These are phyloP conservation scores for Protula sp. DNA, from an alignment of 2,888 invertebrate genomes.

Conservation along the genomic window DNA sequence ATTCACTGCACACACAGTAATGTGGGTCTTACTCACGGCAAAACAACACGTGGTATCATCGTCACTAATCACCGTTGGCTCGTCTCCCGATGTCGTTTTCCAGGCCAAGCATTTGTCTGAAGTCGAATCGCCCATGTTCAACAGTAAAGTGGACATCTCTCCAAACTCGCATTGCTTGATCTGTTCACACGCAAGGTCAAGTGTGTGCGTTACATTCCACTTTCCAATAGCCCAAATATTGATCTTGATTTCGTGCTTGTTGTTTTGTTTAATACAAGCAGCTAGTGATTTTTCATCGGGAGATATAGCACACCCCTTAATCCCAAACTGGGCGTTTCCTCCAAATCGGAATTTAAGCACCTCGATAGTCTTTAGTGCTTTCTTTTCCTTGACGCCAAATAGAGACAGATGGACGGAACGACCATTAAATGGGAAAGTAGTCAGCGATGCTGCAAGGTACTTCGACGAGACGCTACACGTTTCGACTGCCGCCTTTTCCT, in stretches of 20 bases:
- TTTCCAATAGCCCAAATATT: constrained; percentile 17
- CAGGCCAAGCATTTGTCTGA: not conserved
- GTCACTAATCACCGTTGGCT: too few species aligned
- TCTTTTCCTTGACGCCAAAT: constrained; percentile 21
- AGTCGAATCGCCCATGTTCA: not conserved
- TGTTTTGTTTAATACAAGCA: constrained; percentile 22
- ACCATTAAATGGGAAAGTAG: constrained; percentile 23
- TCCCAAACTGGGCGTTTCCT: constrained; percentile 25
- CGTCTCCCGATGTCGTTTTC: too few species aligned
- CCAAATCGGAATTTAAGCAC: constrained; percentile 25
- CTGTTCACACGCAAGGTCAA: constrained; percentile 15
- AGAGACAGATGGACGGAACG: constrained; percentile 21
- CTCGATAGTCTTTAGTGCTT: constrained; percentile 17
- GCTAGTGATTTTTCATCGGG: constrained; percentile 12
- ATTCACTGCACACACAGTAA: too few species aligned
- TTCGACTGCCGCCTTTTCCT: constrained; percentile 21
- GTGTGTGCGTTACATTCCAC: constrained; percentile 11
- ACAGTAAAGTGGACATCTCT: not conserved
- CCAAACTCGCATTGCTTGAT: constrained; percentile 19
- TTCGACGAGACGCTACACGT: constrained; percentile 12
- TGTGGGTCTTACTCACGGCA: too few species aligned
- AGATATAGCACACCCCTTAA: constrained; percentile 15
- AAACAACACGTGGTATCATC: too few species aligned
- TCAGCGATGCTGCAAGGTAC: constrained; percentile 16
- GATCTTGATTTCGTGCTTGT: constrained; percentile 17